These are phyloP conservation scores for Sarcophilus harrisii DNA, from an alignment of 2,797 vertebrate species.

Conservation along the genomic window DNA sequence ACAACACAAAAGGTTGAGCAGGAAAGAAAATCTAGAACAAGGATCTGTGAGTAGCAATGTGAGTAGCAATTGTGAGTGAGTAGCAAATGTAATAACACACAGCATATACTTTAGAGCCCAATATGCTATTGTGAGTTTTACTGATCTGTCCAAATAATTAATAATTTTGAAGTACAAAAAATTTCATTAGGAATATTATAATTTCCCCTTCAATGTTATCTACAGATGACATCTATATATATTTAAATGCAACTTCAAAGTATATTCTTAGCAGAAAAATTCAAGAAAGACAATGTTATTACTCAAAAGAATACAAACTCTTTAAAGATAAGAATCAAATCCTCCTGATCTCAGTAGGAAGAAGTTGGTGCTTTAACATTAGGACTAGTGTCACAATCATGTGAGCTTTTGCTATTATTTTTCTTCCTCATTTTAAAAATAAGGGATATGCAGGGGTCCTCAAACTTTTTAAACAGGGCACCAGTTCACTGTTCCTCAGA, in stretches of 20 bases:
- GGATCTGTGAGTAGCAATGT: conserved; percentile 53
- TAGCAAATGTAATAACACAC: conserved; percentile 49
- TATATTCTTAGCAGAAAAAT: not conserved
- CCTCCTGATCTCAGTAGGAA: not conserved
- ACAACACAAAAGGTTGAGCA: conserved; percentile 71
- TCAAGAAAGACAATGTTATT: not conserved
- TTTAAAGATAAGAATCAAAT: not conserved
- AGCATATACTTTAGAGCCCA: conserved; percentile 53
- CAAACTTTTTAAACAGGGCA: too few relatives aligned
- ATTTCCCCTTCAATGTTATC: not conserved
- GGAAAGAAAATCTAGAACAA: conserved; percentile 53
- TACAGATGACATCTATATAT: not conserved
- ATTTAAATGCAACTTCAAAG: not conserved
- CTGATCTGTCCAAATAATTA: not conserved
- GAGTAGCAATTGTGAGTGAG: too few relatives aligned
- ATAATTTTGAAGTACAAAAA: not conserved
- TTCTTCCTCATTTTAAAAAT: not conserved
- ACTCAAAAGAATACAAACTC: not conserved
- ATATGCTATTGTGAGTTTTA: conserved; percentile 1
- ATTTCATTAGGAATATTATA: not conserved
- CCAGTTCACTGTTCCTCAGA: too few relatives aligned
- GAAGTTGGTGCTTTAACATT: not conserved
- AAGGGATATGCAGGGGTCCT: too few relatives aligned
- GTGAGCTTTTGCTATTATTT: not conserved
- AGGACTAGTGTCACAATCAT: not conserved